phyloP scores from a whole-genome alignment of 1,140 invertebrate species.

The Procambarus virginalis region DNA sequence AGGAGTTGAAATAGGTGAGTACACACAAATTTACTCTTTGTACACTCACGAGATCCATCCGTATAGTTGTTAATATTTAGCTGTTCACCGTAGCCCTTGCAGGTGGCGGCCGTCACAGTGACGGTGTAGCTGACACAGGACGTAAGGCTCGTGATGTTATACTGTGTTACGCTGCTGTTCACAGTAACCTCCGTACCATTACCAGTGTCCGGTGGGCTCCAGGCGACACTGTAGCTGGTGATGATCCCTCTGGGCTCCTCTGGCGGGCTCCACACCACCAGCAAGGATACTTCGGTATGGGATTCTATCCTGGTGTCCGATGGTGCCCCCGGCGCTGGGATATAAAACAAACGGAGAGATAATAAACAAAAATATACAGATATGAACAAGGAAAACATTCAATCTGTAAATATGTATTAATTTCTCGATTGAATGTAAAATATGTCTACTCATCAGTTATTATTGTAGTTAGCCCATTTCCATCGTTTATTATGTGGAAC shows the following conservation, averaged over 20 bases:
- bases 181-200: neutral
- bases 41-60: neutral
- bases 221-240: neutral
- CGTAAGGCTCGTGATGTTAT: neutral
- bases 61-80: neutral
- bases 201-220: neutral
- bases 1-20: no score
- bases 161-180: neutral
- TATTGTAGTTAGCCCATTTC: no score
- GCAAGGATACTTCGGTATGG: neutral
- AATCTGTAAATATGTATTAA: slow-evolving; percentile 11
- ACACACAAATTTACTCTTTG: no score
- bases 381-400: no score
- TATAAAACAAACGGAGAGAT: neutral
- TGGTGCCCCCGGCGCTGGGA: neutral
- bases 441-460: no score
- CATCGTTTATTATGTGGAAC: no score
- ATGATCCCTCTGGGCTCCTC: neutral
- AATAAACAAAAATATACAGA: no score
- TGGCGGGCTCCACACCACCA: neutral
- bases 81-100: neutral
- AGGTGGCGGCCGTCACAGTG: neutral
- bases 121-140: neutral
- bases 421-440: neutral
- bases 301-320: neutral